phyloP scores from a whole-genome alignment of 2,888 invertebrate species.

The Cantharis lateralis region DNA sequence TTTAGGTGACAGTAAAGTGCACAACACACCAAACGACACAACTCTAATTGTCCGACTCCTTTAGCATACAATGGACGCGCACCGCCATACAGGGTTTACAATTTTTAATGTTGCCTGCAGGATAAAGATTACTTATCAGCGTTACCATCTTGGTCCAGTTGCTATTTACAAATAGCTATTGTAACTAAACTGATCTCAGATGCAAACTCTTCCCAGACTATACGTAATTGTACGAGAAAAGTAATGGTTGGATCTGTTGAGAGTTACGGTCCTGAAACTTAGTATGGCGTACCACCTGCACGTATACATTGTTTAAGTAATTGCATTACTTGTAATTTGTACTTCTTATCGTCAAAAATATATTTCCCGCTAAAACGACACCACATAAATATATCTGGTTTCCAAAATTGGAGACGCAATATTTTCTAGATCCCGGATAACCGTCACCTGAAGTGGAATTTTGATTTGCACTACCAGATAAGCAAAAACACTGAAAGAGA shows the following conservation, averaged over 20 bases:
- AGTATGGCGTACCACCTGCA: slow-evolving; percentile 37
- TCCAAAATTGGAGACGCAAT: not conserved
- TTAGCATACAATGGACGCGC: slow-evolving; percentile 53
- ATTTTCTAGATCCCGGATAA: not conserved
- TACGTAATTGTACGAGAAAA: slow-evolving; percentile 45
- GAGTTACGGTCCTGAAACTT: slow-evolving; percentile 42
- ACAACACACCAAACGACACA: slow-evolving; percentile 42
- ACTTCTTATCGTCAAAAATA: not conserved
- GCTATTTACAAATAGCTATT: slow-evolving; percentile 55
- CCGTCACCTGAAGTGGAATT: not conserved
- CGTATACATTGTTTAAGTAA: slow-evolving; percentile 11
- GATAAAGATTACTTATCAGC: slow-evolving; percentile 51
- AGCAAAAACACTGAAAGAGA: slow-evolving; percentile 44
- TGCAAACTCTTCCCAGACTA: slow-evolving; percentile 40
- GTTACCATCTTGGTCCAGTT: slow-evolving; percentile 49
- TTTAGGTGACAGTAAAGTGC: slow-evolving; percentile 32
- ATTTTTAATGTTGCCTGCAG: slow-evolving; percentile 53
- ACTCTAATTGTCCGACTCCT: slow-evolving; percentile 50
- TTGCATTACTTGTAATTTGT: slow-evolving; percentile 10
- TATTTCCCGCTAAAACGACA: not conserved
- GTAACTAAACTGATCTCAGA: slow-evolving; percentile 42
- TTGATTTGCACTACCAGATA: slow-evolving; percentile 25
- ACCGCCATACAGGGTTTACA: slow-evolving; percentile 50
- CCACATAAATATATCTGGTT: not conserved
- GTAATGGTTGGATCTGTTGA: slow-evolving; percentile 36